These are phyloP conservation scores for Papilio glaucus DNA, from an alignment of 1,140 invertebrate species.

Conservation along the genomic window DNA sequence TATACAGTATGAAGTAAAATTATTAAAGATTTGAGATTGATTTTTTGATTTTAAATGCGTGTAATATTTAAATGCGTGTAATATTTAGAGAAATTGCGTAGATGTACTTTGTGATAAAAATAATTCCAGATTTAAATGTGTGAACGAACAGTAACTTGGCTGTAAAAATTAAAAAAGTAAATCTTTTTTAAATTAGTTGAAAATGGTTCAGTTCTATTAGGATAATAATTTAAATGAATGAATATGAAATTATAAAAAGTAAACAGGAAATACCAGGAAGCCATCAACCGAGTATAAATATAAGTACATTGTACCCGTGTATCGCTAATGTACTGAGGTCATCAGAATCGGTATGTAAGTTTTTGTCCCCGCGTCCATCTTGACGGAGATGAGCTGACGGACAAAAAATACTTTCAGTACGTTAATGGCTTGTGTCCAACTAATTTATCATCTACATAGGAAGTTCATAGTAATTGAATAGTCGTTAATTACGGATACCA, in stretches of 20 bases:
- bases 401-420: conserved; percentile 6
- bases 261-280: background rate
- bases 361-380: conserved; percentile 10
- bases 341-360: conserved; percentile 1
- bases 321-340: background rate
- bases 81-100: too few relatives aligned
- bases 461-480: conserved; percentile 17
- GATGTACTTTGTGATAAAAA: too few relatives aligned
- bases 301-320: background rate
- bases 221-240: background rate
- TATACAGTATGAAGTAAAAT: too few relatives aligned
- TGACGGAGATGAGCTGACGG: background rate
- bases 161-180: too few relatives aligned
- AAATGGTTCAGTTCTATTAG: background rate
- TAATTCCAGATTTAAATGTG: too few relatives aligned
- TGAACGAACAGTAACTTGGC: too few relatives aligned
- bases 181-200: background rate
- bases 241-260: background rate
- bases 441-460: background rate
- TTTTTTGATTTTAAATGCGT: too few relatives aligned
- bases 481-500: background rate
- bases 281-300: background rate
- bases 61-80: too few relatives aligned
- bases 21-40: too few relatives aligned
- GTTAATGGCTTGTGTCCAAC: background rate